Percentiles rank a stretch among this genome's conserved stretches.
phyloP scores from a whole-genome alignment of 2,888 invertebrate species.

The Escarpia spicata region DNA sequence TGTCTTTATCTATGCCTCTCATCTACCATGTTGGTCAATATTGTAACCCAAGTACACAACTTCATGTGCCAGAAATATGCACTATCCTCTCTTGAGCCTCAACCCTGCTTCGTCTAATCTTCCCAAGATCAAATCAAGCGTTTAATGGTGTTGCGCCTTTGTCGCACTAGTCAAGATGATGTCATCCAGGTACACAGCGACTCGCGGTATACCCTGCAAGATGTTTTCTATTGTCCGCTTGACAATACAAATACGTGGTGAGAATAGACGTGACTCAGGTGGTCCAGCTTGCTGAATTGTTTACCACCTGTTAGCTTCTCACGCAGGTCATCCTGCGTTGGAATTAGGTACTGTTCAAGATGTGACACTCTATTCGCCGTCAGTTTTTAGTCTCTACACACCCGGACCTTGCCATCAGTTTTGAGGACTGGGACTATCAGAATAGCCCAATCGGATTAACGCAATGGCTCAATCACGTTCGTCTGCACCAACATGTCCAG shows the following conservation, averaged over 20 bases:
- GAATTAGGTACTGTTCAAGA: not conserved
- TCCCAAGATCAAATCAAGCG: not conserved
- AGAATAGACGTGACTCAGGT: conserved; percentile 43
- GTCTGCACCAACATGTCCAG: conserved; percentile 26
- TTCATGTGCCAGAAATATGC: not conserved
- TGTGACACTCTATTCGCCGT: not conserved
- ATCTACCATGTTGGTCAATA: not conserved
- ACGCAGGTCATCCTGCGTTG: not conserved
- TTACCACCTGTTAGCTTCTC: conserved; percentile 31
- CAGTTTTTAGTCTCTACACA: not conserved
- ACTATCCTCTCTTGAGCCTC: not conserved
- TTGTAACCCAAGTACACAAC: not conserved
- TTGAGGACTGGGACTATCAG: conserved; percentile 41
- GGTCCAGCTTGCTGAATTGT: conserved; percentile 42
- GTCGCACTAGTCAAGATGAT: conserved; percentile 9
- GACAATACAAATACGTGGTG: conserved; percentile 27
- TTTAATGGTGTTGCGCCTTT: not conserved
- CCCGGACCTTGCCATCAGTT: conserved; percentile 17
- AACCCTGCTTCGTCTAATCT: conserved; percentile 1
- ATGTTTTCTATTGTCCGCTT: not conserved
- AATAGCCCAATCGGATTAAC: conserved; percentile 37
- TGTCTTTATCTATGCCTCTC: too few relatives aligned
- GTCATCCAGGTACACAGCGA: conserved; percentile 20
- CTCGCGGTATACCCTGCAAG: not conserved
- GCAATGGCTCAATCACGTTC: conserved; percentile 29